A percentile compares a stretch with the other conserved stretches of the same genome.
phyloP scores from a whole-genome alignment of 92 coral and sea anemone genomes.

The Porites lobata region DNA sequence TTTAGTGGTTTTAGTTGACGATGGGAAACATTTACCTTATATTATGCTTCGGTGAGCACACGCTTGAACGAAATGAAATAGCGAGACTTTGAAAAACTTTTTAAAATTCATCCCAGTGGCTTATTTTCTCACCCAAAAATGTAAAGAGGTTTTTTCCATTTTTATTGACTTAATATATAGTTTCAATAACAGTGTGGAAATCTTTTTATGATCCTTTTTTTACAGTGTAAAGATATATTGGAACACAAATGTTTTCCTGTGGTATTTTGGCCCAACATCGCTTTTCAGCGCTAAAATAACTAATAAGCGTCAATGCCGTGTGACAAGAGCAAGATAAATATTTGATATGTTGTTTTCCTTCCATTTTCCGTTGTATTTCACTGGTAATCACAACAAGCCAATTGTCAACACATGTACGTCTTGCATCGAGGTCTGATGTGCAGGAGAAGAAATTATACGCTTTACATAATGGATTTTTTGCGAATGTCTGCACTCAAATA shows the following conservation, averaged over 20 bases:
- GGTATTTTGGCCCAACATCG: background rate
- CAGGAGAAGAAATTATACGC: no score
- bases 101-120: background rate
- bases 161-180: background rate
- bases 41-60: conserved; percentile 8
- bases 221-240: background rate
- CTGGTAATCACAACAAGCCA: background rate
- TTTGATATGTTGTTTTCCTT: conserved; percentile 25
- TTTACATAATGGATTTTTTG: background rate
- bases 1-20: conserved; percentile 1
- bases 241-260: background rate
- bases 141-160: background rate
- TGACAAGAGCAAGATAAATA: conserved; percentile 8
- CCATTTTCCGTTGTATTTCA: background rate
- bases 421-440: no score
- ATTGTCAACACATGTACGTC: background rate
- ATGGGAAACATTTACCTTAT: conserved; percentile 23
- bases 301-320: background rate
- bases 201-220: background rate
- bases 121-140: background rate
- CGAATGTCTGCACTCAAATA: background rate
- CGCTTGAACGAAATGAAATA: background rate
- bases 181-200: background rate
- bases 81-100: conserved; percentile 12
- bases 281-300: background rate